These are phyloP conservation scores for Danaus melanippus DNA, from an alignment of 1,140 invertebrate genomes.

Conservation along the genomic window DNA sequence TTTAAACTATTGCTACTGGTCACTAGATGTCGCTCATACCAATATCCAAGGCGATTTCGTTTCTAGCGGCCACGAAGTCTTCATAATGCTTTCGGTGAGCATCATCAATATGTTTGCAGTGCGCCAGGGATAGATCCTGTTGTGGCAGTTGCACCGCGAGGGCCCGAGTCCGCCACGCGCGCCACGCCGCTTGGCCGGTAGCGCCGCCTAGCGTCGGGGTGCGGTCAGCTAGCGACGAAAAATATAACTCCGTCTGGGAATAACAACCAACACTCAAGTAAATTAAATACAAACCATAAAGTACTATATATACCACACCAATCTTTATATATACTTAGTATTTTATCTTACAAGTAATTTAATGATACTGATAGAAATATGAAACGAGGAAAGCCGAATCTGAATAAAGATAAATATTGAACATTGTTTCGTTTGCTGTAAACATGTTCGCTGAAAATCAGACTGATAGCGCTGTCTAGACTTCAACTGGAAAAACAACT, in stretches of 20 bases:
- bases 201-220: conserved; percentile 76
- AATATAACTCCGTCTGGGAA: conserved; percentile 74
- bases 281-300: conserved; percentile 3
- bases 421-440: neutral
- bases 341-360: neutral
- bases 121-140: conserved; percentile 92
- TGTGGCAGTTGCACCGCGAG: conserved; percentile 92
- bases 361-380: neutral
- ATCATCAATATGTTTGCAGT: conserved; percentile 89
- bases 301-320: too few species aligned
- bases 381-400: neutral
- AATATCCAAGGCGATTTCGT: conserved; percentile 96
- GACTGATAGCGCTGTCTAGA: too few species aligned
- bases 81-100: conserved; percentile 84
- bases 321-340: conserved; percentile 6
- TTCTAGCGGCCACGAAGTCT: conserved; percentile 92
- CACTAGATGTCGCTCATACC: conserved; percentile 73
- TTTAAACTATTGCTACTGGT: conserved; percentile 16
- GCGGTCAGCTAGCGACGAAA: conserved; percentile 49
- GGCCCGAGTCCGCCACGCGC: conserved; percentile 52
- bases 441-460: too few species aligned
- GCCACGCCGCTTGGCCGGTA: conserved; percentile 79
- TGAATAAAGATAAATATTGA: conserved; percentile 4
- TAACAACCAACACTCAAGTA: conserved; percentile 3
- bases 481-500: too few species aligned